Evolutionary conservation across 2,113 vertebrate genomes (phyloP), one percentile per base, ranked within the genome.

Genomic region (Lates calcarifer): DNA sequence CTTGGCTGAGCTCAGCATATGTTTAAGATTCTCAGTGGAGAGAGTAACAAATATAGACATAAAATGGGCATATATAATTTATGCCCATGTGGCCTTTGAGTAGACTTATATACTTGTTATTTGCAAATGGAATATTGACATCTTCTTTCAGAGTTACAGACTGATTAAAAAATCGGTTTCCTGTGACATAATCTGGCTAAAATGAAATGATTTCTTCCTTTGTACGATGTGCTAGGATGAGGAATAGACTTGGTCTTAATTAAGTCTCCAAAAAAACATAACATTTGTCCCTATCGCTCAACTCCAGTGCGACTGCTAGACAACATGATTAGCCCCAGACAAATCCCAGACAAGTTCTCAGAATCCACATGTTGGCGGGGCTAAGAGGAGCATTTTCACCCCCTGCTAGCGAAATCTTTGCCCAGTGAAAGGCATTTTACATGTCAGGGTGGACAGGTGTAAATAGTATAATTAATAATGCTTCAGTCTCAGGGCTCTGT

Each of bases 1-100:
- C 33, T 64, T 83, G 67, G 78, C 43, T 74, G 22, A 79, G 60
- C 37, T 43, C 3, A 47, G 28, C 55, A 29, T 67, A 70, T 77
- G 65, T 58, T 74, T 73, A 66, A 69, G 63, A 64, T 53, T 74
- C 28, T 78, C 56, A 61, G 20, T 17, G 28, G 41, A 53, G 47
- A 51, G 10, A 22, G 22, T 14, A 64, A 56, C 37, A 68, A 49
- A 82, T 77, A 62, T 39, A 70, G 41, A 86, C 24, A 53, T 56
- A 56, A 57, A 78, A 80, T n/a, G 18, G 20, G 20, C 39, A 29
- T 82, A 81, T 57, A 14, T 65, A 60, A 41, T 63, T 31, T 55
- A 33, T 43, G 57, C 49, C 33, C 4, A 20, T 61, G 20, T 20
- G 9, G 22, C 33, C 75, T 57, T 58, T 15, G 49, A 29, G 47